Evolutionary conservation across 1,140 invertebrate species (phyloP), one percentile per base, ranked within the genome.

Genomic region (Cyrtorhinus lividipennis): DNA sequence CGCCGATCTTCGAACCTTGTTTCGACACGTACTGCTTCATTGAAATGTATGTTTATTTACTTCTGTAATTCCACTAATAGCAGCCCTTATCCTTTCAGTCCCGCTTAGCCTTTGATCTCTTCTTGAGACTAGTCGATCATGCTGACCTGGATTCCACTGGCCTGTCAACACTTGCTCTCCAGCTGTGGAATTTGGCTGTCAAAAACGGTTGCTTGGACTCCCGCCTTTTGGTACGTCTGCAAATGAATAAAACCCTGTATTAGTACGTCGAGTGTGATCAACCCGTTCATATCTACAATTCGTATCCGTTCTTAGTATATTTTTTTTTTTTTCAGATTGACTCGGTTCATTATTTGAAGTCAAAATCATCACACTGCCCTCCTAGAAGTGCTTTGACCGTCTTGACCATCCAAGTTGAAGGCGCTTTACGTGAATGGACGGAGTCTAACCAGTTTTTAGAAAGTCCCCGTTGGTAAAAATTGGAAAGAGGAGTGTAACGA

Each of bases 141-240:
- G 83, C 80, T 0, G 83, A 92, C 73, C 69, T 92, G n/a, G 74
- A 73, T 22, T 74, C 79, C 45, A 72, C 77, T 2, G 71, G 76
- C 24, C 76, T 88, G 67, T 75, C 79, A 0, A 79, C 76, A 27
- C 74, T 94, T 38, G 84, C 85, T 24, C 68, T 81, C 0, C 91
- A 91, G 73, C 75, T 94, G 10, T 92, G 88, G 88, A 78, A 81
- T 65, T 74, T 92, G 59, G 80, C 84, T n/a, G 76, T 80, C 60
- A 86, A 83, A 71, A 73, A 83, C 69, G 74, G 75, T 23, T 71
- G 72, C 30, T 67, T 74, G 48, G 80, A 85, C 71, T 66, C 70
- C 13, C 79, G 79, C 72, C 71, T 74, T 5, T 69, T 69, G 65
- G 78, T 79, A 73, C 73, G 69, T 65, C 48, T 12, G 20, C 8